Evolutionary conservation across 2,113 vertebrate genomes (phyloP).

Genomic region (Opisthocomus hoazin): DNA sequence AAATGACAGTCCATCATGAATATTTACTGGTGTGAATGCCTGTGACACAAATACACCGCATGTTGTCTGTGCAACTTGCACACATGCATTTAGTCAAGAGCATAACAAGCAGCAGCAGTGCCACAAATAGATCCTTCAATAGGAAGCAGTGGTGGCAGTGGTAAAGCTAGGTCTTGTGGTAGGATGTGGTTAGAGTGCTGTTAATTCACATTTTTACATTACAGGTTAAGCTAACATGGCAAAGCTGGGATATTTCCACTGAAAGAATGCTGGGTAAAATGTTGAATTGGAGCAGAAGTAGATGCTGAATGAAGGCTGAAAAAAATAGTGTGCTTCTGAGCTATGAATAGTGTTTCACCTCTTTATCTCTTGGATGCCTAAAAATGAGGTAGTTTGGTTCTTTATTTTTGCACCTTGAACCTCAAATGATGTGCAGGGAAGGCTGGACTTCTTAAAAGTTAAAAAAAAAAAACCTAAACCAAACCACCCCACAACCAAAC

Average conservation of each 20-base stretch:
- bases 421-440: not conserved
- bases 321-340: not conserved
- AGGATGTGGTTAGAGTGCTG: constrained; percentile 52
- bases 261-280: constrained; percentile 6
- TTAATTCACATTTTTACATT: not conserved
- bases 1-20: not conserved
- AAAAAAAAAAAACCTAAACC: not conserved
- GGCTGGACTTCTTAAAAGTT: not conserved
- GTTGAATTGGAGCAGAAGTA: constrained; percentile 33
- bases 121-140: not conserved
- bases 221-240: not conserved
- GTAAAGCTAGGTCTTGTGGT: not conserved
- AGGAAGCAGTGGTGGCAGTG: not conserved
- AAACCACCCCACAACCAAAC: not conserved
- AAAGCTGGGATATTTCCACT: not conserved
- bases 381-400: not conserved
- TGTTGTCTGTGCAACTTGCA: not conserved
- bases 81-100: not conserved
- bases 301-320: constrained; percentile 19
- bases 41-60: accelerated
- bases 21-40: not conserved
- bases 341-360: not conserved
- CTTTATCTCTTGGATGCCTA: not conserved
- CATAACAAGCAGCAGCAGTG: not conserved
- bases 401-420: not conserved